These are phyloP conservation scores for Chascanopsetta lugubris DNA, from an alignment of 2,113 vertebrate species.

Conservation along the genomic window DNA sequence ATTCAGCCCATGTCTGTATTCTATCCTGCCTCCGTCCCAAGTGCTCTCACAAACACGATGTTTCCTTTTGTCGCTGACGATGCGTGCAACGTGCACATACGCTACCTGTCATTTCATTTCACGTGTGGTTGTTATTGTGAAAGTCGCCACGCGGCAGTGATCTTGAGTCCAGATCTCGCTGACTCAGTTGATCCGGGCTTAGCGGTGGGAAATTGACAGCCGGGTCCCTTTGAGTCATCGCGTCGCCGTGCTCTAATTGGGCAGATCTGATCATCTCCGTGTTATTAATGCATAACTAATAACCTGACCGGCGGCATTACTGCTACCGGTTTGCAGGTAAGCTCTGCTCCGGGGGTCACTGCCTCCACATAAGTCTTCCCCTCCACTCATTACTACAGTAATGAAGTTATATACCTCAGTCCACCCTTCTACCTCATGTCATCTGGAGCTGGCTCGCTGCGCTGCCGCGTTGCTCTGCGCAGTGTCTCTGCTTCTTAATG, in stretches of 20 bases:
- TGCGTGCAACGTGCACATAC: no score
- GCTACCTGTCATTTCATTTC: no score
- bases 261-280: conserved; percentile 72
- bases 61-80: no score
- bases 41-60: no score
- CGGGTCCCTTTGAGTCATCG: conserved; percentile 54
- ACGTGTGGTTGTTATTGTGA: no score
- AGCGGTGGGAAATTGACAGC: conserved; percentile 16
- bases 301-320: conserved; percentile 77
- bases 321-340: conserved; percentile 72
- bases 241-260: conserved; percentile 54
- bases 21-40: no score
- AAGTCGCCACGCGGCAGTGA: not conserved
- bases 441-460: conserved; percentile 37
- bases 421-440: conserved; percentile 31
- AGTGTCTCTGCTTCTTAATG: conserved; percentile 38
- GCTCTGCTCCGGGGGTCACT: conserved; percentile 61
- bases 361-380: conserved; percentile 60
- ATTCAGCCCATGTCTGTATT: no score
- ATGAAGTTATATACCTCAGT: conserved; percentile 63
- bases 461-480: conserved; percentile 31
- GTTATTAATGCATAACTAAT: conserved; percentile 79
- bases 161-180: not conserved
- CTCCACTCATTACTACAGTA: conserved; percentile 68
- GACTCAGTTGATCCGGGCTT: conserved; percentile 14